phyloP scores from a whole-genome alignment of 2,888 invertebrate species.

The Xanthorhoe spadicearia region DNA sequence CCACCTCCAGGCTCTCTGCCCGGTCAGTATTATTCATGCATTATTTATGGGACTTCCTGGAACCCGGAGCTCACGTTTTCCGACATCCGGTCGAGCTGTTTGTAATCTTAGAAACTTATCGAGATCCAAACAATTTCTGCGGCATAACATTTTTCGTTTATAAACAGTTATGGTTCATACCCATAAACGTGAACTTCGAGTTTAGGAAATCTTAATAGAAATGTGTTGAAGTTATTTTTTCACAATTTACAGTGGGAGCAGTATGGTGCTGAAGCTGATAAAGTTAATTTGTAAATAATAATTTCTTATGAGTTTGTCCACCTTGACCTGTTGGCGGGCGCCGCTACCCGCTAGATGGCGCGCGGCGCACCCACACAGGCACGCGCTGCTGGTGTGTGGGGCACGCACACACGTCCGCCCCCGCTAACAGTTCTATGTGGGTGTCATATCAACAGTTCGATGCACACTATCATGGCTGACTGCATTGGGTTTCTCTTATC shows the following conservation, averaged over 20 bases:
- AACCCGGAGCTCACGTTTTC: constrained; percentile 68
- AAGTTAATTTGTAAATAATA: constrained; percentile 73
- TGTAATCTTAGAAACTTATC: constrained; percentile 79
- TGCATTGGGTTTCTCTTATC: constrained; percentile 63
- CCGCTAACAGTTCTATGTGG: constrained; percentile 51
- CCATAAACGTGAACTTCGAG: constrained; percentile 46
- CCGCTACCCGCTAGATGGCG: constrained; percentile 76
- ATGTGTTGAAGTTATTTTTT: constrained; percentile 32
- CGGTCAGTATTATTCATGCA: constrained; percentile 71
- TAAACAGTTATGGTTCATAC: constrained; percentile 66
- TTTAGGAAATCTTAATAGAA: constrained; percentile 34
- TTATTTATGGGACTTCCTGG: constrained; percentile 51
- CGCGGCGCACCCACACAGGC: constrained; percentile 58
- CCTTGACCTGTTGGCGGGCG: constrained; percentile 69
- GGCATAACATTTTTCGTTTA: constrained; percentile 74
- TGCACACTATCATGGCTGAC: constrained; percentile 57
- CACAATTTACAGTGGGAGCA: constrained; percentile 32
- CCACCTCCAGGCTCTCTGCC: constrained; percentile 90
- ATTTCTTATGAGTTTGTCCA: constrained; percentile 77
- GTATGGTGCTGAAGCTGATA: constrained; percentile 52
- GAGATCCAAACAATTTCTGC: constrained; percentile 60
- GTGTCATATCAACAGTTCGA: constrained; percentile 57
- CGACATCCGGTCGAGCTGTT: constrained; percentile 67
- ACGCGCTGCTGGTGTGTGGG: constrained; percentile 56
- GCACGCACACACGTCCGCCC: constrained; percentile 60